These are phyloP conservation scores for Pachydiplax longipennis DNA, from an alignment of 2,888 invertebrate species.

Conservation along the genomic window DNA sequence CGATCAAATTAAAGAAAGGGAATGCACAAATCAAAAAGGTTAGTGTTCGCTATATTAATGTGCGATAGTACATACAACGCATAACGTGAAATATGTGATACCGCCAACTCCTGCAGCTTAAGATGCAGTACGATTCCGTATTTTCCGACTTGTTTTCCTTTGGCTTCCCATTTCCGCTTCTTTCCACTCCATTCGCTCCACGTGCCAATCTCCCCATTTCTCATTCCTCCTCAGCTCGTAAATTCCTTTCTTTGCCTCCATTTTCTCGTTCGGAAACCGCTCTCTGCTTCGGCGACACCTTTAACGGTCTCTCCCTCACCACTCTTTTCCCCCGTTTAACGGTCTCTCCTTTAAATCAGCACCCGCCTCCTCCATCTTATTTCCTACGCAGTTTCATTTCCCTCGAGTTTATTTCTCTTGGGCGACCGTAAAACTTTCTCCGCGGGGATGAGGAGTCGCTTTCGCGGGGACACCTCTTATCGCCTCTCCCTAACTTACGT, in stretches of 20 bases:
- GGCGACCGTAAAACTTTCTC: constrained; percentile 20
- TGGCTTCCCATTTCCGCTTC: no score
- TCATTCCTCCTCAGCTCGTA: not conserved
- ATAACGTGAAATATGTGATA: no score
- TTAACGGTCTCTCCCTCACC: not conserved
- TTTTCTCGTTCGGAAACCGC: not conserved
- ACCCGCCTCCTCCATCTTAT: not conserved
- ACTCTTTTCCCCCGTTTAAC: not conserved
- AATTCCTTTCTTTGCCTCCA: not conserved
- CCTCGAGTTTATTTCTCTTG: constrained; percentile 25
- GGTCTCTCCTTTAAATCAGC: not conserved
- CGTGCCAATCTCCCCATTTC: not conserved
- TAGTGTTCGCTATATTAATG: no score
- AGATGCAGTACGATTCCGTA: no score
- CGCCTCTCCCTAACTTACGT: not conserved
- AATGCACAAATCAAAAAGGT: no score
- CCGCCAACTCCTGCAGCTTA: no score
- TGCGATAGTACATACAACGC: no score
- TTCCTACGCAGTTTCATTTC: not conserved
- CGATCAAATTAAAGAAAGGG: no score
- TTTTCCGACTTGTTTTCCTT: no score
- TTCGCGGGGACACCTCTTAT: not conserved
- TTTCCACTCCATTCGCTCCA: not conserved
- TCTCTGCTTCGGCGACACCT: not conserved
- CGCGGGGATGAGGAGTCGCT: not conserved